Evolutionary conservation across 2,888 invertebrate genomes (phyloP).

Genomic region (Adela reaumurella): DNA sequence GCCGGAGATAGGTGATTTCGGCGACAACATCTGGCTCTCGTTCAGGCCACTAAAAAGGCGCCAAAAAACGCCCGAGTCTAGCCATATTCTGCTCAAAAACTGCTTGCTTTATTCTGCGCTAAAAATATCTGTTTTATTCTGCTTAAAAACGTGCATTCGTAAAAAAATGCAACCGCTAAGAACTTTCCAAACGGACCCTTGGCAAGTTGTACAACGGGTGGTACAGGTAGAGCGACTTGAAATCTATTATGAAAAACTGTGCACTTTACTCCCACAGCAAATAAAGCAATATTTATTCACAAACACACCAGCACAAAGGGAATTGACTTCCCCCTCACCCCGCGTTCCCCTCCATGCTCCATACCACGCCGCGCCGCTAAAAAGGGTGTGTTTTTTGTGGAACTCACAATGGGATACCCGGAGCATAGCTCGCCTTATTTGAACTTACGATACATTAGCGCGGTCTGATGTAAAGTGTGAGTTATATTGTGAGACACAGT

Average conservation of each 20-base stretch:
- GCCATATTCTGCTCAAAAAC: too few relatives aligned
- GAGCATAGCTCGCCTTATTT: not conserved
- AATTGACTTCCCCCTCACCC: slow-evolving; percentile 14
- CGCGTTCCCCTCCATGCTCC: not conserved
- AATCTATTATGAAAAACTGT: slow-evolving; percentile 6
- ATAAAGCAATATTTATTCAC: slow-evolving; percentile 34
- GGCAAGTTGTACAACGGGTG: too few relatives aligned
- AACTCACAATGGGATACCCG: slow-evolving; percentile 2
- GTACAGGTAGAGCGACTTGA: not conserved
- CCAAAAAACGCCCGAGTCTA: too few relatives aligned
- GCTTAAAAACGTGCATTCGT: too few relatives aligned
- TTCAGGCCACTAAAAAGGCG: too few relatives aligned
- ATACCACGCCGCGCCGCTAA: slow-evolving; percentile 10
- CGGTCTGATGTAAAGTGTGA: not conserved
- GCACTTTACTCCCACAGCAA: slow-evolving; percentile 25
- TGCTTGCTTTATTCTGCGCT: too few relatives aligned
- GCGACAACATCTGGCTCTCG: too few relatives aligned
- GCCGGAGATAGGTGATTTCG: too few relatives aligned
- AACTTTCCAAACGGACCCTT: too few relatives aligned
- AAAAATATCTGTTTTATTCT: too few relatives aligned
- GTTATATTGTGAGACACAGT: too few relatives aligned
- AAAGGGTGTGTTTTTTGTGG: slow-evolving; percentile 16
- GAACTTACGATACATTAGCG: not conserved
- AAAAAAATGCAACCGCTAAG: too few relatives aligned
- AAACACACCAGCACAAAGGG: slow-evolving; percentile 22